Conservation (phyloP, 92 coral and sea anemone species). For the Blastomussa wellsi region DNA sequence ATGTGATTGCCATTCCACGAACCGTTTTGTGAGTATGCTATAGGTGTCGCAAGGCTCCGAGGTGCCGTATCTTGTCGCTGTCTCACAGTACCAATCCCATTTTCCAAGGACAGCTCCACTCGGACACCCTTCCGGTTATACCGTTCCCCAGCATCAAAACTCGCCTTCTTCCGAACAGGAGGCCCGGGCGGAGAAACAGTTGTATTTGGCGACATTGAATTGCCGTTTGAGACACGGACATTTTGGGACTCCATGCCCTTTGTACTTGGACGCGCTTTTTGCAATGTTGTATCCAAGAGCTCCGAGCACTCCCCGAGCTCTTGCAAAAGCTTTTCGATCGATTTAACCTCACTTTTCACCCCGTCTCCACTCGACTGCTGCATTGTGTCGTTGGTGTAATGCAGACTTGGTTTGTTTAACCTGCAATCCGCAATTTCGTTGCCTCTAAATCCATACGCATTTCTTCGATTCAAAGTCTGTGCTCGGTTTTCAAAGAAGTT, state of each 20-base stretch:
- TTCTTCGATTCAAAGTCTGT: slow-evolving; percentile 47
- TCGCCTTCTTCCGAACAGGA: slow-evolving; percentile 78
- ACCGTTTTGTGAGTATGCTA: slow-evolving; percentile 19
- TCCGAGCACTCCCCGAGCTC: slow-evolving; percentile 86
- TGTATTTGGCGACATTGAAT: not conserved
- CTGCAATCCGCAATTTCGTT: slow-evolving; percentile 10
- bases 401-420: slow-evolving; percentile 42
- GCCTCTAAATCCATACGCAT: slow-evolving; percentile 38
- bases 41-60: not conserved
- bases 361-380: slow-evolving; percentile 63
- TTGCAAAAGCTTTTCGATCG: slow-evolving; percentile 80
- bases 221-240: not conserved
- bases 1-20: slow-evolving; percentile 39
- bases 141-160: slow-evolving; percentile 65
- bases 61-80: not conserved
- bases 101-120: not conserved
- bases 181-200: slow-evolving; percentile 40
- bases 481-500: slow-evolving; percentile 66
- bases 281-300: slow-evolving; percentile 63
- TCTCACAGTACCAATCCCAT: slow-evolving; percentile 14
- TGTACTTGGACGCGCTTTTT: slow-evolving; percentile 39
- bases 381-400: slow-evolving; percentile 44
- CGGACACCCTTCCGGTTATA: slow-evolving; percentile 7
- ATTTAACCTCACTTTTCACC: slow-evolving; percentile 67
- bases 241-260: not conserved